These are phyloP conservation scores for Hydropsyche tenuis DNA, from an alignment of 1,140 invertebrate species.

Conservation along the genomic window DNA sequence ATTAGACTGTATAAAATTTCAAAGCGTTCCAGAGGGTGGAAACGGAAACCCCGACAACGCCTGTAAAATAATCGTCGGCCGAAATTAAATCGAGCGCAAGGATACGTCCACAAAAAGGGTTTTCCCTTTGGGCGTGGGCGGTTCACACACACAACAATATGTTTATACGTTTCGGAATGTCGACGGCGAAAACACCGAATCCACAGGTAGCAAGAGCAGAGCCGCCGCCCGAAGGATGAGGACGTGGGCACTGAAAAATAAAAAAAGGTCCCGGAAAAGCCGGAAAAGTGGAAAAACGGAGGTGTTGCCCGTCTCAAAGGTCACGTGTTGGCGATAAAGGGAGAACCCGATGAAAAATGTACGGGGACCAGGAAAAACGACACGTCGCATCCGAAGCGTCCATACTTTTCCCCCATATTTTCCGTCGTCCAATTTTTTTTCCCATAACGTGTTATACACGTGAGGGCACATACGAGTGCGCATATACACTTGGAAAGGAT, in stretches of 20 bases:
- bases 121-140: neutral
- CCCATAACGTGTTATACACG: no score
- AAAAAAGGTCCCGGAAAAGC: neutral
- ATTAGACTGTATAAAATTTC: no score
- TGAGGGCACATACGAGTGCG: no score
- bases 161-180: conserved; percentile 6
- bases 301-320: neutral
- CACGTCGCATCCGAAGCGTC: neutral
- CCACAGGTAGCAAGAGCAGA: conserved; percentile 29
- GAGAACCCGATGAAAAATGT: conserved; percentile 1
- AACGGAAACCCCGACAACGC: no score
- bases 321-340: neutral
- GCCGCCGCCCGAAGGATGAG: neutral
- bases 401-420: no score
- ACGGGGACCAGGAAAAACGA: neutral
- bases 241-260: neutral
- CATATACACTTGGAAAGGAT: no score
- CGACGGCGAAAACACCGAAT: conserved; percentile 25
- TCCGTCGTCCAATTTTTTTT: no score
- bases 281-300: conserved; percentile 7
- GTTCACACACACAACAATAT: neutral
- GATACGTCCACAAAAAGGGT: neutral
- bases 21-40: no score
- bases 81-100: neutral
- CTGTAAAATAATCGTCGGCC: neutral